Base-by-base conservation (phyloP, 2,888 invertebrate genomes). In the Anarsia innoxiella region DNA sequence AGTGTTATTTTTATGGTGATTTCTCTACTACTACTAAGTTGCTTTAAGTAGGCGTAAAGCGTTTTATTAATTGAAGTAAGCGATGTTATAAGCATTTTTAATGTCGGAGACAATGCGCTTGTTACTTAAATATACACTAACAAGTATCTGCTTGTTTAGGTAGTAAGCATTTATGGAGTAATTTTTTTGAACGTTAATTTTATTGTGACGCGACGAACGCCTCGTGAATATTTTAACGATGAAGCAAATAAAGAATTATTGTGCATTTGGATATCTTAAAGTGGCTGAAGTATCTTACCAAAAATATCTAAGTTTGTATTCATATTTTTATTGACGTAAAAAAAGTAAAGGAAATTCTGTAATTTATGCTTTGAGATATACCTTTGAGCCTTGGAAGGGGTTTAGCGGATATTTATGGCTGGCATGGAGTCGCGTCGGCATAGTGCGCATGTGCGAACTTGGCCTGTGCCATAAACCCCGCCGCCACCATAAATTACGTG, bases 1-100 rank as follows among this genome's bases (percentile, higher is more conserved):
- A 84, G 83, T 83, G 83, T 82, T 82, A 82, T 82, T 84, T 83
- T 83, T 83, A 84, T 84, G 82, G 74, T 83, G 80, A 84, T 82
- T 83, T 79, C 80, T 68, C 73, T 73, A 79, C 79, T 70, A 75
- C 78, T 82, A 80, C 82, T 78, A 63, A 80, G 82, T 82, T 79
- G 82, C 75, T 73, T 76, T 77, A 77, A 80, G 78, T 74, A 75
- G 68, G 75, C 74, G 76, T 78, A 74, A 78, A 79, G 61, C 59
- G 69, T 76, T 80, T 79, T 78, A 80, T 80, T 78, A 79, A 80
- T 82, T 78, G 77, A 73, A 74, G 72, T 69, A 60, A 69, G 66
- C 56, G 56, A 52, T 46, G 27, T 28, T 28, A 35, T 28, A 28
- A 35, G 28, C n/a, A 41, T 53, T 48, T 52, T 50, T 53, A 55